Evolutionary conservation across 2,888 invertebrate genomes (phyloP).

Genomic region (Diachrysia chrysitis): DNA sequence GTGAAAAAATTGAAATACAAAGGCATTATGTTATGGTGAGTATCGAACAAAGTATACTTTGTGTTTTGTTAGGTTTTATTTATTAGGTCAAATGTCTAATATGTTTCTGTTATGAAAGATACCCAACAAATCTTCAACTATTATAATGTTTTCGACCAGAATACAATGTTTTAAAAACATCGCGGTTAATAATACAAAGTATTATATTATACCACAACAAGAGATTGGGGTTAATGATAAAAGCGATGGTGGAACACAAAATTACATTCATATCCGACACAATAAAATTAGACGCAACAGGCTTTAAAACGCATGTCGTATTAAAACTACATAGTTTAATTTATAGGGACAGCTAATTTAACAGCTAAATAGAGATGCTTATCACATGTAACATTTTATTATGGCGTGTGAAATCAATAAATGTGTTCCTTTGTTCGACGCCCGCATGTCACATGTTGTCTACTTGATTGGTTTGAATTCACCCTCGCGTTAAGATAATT

Average conservation of each 20-base stretch:
- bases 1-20: slow-evolving; percentile 97
- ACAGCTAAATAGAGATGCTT: slow-evolving; percentile 73
- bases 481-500: slow-evolving; percentile 69
- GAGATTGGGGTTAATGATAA: slow-evolving; percentile 48
- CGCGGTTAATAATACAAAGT: slow-evolving; percentile 28
- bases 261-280: slow-evolving; percentile 27
- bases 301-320: slow-evolving; percentile 48
- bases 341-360: slow-evolving; percentile 63
- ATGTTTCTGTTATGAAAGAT: neutral
- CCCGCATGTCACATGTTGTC: slow-evolving; percentile 77
- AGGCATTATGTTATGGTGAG: slow-evolving; percentile 97
- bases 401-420: slow-evolving; percentile 77
- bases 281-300: slow-evolving; percentile 37
- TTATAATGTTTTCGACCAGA: slow-evolving; percentile 6
- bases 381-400: slow-evolving; percentile 71
- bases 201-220: slow-evolving; percentile 39
- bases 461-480: slow-evolving; percentile 67
- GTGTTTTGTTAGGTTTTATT: neutral
- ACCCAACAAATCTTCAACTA: neutral
- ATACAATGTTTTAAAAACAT: slow-evolving; percentile 17
- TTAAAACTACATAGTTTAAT: slow-evolving; percentile 47
- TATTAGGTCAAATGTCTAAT: neutral
- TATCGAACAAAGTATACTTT: slow-evolving; percentile 46
- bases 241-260: slow-evolving; percentile 26
- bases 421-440: slow-evolving; percentile 72